A percentile compares a stretch with the other conserved stretches of the same genome.
Conservation (phyloP, 1,140 invertebrate genomes). For the Drosophila carrolli region DNA sequence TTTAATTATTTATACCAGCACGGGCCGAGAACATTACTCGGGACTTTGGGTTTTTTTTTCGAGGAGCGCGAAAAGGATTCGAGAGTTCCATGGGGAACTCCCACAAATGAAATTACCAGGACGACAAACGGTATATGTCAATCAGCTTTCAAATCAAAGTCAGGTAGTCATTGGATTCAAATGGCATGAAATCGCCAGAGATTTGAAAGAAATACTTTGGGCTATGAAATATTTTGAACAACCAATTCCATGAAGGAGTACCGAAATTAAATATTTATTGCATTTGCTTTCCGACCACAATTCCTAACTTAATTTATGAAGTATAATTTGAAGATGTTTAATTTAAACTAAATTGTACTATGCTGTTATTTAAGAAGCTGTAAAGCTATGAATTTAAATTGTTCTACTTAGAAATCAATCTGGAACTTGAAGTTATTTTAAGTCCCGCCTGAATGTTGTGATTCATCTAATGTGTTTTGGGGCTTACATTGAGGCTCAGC, state of each 20-base stretch:
- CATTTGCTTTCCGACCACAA: not conserved
- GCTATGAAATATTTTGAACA: not conserved
- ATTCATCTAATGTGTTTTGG: slow-evolving; percentile 2
- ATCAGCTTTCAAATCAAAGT: slow-evolving; percentile 25
- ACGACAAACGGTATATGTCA: slow-evolving; percentile 26
- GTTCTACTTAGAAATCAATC: too few species aligned
- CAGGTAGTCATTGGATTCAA: slow-evolving; percentile 18
- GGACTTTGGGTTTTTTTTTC: not conserved
- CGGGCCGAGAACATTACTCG: not conserved
- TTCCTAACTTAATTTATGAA: too few species aligned
- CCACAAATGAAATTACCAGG: slow-evolving; percentile 25
- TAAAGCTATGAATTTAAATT: too few species aligned
- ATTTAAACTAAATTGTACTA: too few species aligned
- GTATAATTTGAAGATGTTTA: too few species aligned
- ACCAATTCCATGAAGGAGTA: not conserved
- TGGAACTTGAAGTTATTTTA: not conserved
- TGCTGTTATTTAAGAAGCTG: too few species aligned
- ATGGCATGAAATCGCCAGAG: not conserved
- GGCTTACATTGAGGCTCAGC: not conserved
- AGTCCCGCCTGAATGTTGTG: not conserved
- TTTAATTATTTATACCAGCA: slow-evolving; percentile 42
- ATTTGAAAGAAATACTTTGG: not conserved
- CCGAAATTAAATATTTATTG: not conserved
- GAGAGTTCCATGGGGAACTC: slow-evolving; percentile 9
- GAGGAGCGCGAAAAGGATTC: not conserved